These are phyloP conservation scores for Drosophila rhopaloa DNA, from an alignment of 1,140 invertebrate species.

Conservation along the genomic window DNA sequence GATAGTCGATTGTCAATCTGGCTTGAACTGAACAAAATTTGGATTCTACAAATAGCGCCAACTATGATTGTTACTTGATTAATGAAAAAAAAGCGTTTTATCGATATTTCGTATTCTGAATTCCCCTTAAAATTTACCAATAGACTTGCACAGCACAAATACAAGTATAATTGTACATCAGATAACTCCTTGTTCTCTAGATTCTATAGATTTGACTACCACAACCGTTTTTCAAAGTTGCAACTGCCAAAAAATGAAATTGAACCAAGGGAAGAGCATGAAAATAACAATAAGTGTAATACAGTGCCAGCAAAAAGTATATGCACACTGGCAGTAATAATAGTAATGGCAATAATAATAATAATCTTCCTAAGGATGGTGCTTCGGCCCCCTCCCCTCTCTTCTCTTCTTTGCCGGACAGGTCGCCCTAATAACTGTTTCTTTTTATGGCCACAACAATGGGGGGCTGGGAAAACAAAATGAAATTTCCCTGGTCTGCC, in stretches of 20 bases:
- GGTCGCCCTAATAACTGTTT: constrained; percentile 63
- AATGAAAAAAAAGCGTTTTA: too few relatives aligned
- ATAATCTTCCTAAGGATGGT: constrained; percentile 33
- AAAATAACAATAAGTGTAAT: constrained; percentile 43
- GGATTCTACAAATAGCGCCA: too few relatives aligned
- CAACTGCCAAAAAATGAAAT: background rate
- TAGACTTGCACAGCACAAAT: too few relatives aligned
- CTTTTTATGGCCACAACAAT: constrained; percentile 61
- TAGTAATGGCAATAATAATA: constrained; percentile 40
- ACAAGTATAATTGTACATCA: too few relatives aligned
- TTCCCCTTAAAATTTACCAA: too few relatives aligned
- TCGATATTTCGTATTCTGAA: too few relatives aligned
- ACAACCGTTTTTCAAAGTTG: background rate
- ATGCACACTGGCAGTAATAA: constrained; percentile 33
- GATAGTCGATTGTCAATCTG: too few relatives aligned
- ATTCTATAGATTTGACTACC: background rate
- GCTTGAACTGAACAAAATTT: too few relatives aligned
- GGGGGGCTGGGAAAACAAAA: constrained; percentile 10
- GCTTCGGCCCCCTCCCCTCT: background rate
- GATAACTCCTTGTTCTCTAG: background rate
- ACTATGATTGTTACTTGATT: too few relatives aligned
- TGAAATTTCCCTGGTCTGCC: constrained; percentile 24
- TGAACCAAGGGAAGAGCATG: constrained; percentile 30
- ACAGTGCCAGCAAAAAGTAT: constrained; percentile 33
- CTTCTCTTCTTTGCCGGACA: constrained; percentile 17